Base-by-base conservation (phyloP, 2,888 invertebrate genomes). In the Lamproptera curius region DNA sequence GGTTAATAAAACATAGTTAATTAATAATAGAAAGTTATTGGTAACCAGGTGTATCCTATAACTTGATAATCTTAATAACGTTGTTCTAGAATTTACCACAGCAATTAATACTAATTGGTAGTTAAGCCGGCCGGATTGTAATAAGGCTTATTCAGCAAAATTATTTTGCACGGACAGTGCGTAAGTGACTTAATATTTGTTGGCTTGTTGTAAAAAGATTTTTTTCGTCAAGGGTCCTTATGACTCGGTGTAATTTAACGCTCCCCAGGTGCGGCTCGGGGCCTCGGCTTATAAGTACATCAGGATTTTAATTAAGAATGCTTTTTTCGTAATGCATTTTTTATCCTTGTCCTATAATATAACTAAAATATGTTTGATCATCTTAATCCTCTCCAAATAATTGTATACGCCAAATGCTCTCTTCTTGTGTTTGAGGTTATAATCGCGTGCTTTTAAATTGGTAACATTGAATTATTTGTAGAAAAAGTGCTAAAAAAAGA, bases 281-380 rank as follows among this genome's bases (percentile, higher is more conserved):
- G 65, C 67, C 67, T 71, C 67, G 74, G 79, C 76, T 79, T 79
- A 74, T 67, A 76, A 74, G 71, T 67, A 74, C 71, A 76, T 70
- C 60, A 67, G 66, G 67, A 65, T 76, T 80, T 81, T 84, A 85
- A 86, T 85, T 85, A 85, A 77, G 71, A 72, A 73, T 62, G 66
- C 66, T 65, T 69, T 65, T 73, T n/a, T n/a, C 74, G 70, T 74
- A 74, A 73, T 58, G 56, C 58, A 58, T 51, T 58, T 56, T 59
- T 54, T 59, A 52, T 46, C 50, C 44, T 6, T 20, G 6, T 20
- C 6, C 20, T 6, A 20, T n/a, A 20, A 20, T 20, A 20, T 20
- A 6, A 20, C 6, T 20, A 20, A 20, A 20, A 20, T 20, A 20
- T 20, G n/a, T n/a, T n/a, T n/a, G n/a, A n/a, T n/a, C n/a, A n/a